Evolutionary conservation across 1,140 invertebrate genomes (phyloP), one percentile per base, ranked within the genome.

Genomic region (Calosoma granatense): DNA sequence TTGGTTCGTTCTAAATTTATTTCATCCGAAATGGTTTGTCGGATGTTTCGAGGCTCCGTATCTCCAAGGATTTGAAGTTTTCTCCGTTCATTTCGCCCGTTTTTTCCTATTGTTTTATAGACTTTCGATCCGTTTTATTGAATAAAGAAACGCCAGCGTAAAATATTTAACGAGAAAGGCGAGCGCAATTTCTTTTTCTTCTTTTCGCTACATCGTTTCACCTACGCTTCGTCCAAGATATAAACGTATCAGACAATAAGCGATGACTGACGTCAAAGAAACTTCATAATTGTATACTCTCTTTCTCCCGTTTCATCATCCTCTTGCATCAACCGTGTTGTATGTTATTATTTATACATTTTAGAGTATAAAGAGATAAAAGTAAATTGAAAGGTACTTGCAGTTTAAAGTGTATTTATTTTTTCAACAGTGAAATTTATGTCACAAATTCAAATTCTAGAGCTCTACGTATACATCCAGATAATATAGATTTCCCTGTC

Each of bases 81-180:
- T 47, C 17, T 3, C 41, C 15, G 17, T 47, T 9, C 26, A 36
- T 6, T n/a, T n/a, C 26, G 6, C n/a, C 41, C 41, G 9, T 17
- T 47, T 47, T 47, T 47, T 47, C 41, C 9, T 47, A 47, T 47
- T 47, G 41, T 47, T 47, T 47, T 47, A 47, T 47, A 47, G 41
- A 47, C 41, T 47, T 47, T 47, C 41, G 41, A 47, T 47, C 41
- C 41, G 15, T 47, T 47, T 47, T 47, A 47, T 47, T 17, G 15
- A 47, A 47, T 47, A 47, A 47, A 47, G 41, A 47, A n/a, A 47
- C 17, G 41, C 41, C 15, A 3, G 41, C 17, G 6, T 47, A 17
- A 11, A 47, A 47, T 47, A 47, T 47, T 47, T 47, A 47, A 47
- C 41, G 17, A 11, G 41, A 47, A 47, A 47, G 41, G 15, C 41